Evolutionary conservation across 2,888 invertebrate species (phyloP).

Genomic region (Drosophila fulvimacula): DNA sequence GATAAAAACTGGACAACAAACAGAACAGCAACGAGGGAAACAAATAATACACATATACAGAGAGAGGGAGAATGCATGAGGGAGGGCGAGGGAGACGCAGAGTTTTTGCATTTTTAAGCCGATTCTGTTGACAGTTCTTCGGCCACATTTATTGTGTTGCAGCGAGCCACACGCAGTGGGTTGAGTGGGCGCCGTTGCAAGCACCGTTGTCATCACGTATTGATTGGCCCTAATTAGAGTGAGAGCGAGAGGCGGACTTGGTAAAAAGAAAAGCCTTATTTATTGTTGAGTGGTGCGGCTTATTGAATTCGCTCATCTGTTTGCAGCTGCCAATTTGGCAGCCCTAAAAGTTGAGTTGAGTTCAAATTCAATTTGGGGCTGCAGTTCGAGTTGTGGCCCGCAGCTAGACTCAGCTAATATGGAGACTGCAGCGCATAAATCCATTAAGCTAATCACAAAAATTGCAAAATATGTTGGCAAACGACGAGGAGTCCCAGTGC

Average conservation of each 20-base stretch:
- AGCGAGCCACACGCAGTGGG: slow-evolving; percentile 6
- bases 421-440: slow-evolving; percentile 62
- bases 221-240: slow-evolving; percentile 41
- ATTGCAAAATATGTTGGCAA: slow-evolving; percentile 62
- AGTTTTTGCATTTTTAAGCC: slow-evolving; percentile 54
- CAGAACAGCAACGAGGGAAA: slow-evolving; percentile 12
- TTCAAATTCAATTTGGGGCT: slow-evolving; percentile 49
- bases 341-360: slow-evolving; percentile 46
- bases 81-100: background rate
- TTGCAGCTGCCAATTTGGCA: slow-evolving; percentile 54
- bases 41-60: background rate
- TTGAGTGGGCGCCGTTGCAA: background rate
- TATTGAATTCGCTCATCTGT: slow-evolving; percentile 54
- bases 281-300: slow-evolving; percentile 10
- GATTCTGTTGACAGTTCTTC: slow-evolving; percentile 40
- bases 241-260: background rate
- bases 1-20: slow-evolving; percentile 28
- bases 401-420: slow-evolving; percentile 41
- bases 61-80: background rate
- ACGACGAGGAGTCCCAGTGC: slow-evolving; percentile 10
- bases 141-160: slow-evolving; percentile 14
- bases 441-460: slow-evolving; percentile 68
- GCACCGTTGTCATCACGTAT: background rate
- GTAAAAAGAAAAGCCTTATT: slow-evolving; percentile 22
- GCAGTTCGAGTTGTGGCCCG: slow-evolving; percentile 10